phyloP scores from a whole-genome alignment of 1,140 invertebrate species.

The Notospermus geniculatus region DNA sequence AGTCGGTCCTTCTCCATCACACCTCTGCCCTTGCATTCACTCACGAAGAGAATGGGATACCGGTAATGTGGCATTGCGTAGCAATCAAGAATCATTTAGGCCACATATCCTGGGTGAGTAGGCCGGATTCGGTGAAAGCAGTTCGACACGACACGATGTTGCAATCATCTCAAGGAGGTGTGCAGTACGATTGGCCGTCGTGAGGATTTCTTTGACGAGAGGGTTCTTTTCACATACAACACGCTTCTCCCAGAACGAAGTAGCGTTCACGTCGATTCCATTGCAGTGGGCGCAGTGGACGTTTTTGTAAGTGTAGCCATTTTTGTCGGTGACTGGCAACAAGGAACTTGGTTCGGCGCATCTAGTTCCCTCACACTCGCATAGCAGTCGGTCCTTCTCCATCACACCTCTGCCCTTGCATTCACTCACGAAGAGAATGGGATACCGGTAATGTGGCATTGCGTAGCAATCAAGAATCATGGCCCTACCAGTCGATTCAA shows the following conservation, averaged over 20 bases:
- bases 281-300: constrained; percentile 64
- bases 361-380: background rate
- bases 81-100: background rate
- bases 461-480: no score
- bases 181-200: background rate
- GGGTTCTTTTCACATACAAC: constrained; percentile 35
- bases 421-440: no score
- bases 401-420: no score
- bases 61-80: no score
- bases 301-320: constrained; percentile 61
- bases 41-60: no score
- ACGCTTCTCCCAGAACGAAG: constrained; percentile 44
- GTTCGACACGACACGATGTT: background rate
- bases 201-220: background rate
- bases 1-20: no score
- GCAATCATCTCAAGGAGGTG: background rate
- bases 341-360: background rate
- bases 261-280: constrained; percentile 32
- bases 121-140: background rate
- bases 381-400: no score
- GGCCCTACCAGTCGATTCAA: no score
- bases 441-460: no score
- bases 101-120: background rate
- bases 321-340: constrained; percentile 51
- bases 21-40: no score